A percentile compares a stretch with the other conserved stretches of the same genome.
Evolutionary conservation across 2,888 invertebrate species (phyloP).

Genomic region (Drosophila borealis): DNA sequence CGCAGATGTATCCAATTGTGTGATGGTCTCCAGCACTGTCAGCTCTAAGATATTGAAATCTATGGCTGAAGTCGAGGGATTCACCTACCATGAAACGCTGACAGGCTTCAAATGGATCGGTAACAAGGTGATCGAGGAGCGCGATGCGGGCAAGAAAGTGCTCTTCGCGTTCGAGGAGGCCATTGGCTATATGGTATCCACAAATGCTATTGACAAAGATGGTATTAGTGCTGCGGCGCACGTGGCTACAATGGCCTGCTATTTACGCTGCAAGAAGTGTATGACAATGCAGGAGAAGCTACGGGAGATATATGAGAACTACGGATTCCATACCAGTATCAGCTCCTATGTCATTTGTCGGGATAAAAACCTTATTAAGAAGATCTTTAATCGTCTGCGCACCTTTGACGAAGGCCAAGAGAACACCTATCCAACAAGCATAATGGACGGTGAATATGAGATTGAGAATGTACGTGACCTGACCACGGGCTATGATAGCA

Average conservation of each 20-base stretch:
- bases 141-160: constrained; percentile 90
- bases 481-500: constrained; percentile 92
- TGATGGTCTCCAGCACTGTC: constrained; percentile 96
- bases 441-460: constrained; percentile 87
- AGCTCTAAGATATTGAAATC: constrained; percentile 96
- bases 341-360: constrained; percentile 96
- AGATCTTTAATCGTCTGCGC: constrained; percentile 93
- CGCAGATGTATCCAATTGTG: constrained; percentile 87
- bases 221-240: constrained; percentile 96
- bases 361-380: constrained; percentile 88
- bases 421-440: constrained; percentile 89
- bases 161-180: constrained; percentile 99
- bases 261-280: constrained; percentile 87
- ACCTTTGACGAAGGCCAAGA: constrained; percentile 86
- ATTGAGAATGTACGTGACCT: constrained; percentile 93
- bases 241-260: constrained; percentile 90
- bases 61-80: constrained; percentile 92
- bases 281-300: constrained; percentile 88
- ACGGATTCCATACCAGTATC: constrained; percentile 94
- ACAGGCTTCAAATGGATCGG: constrained; percentile 99
- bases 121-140: constrained; percentile 91
- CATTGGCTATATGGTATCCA: constrained; percentile 98
- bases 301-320: constrained; percentile 91
- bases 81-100: constrained; percentile 93
- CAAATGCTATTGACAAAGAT: constrained; percentile 96